Base-by-base conservation (phyloP, 2,797 vertebrate species). In the Enteromius paludinosus region DNA sequence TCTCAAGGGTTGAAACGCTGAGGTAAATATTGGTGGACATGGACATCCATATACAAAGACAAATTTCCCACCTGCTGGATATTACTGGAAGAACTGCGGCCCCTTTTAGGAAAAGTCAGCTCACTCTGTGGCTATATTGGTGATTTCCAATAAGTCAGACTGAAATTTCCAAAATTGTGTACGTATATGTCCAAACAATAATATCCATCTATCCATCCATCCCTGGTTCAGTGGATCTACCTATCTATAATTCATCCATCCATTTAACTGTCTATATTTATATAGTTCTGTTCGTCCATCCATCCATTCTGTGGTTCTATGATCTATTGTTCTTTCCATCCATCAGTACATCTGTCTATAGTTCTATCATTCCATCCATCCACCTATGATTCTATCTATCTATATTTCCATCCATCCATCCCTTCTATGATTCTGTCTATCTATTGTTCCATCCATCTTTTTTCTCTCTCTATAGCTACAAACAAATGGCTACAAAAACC, bases 1-100 rank as follows among this genome's bases (percentile, higher is more conserved):
- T 74, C 70, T 49, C 71, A 66, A 54, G 8, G 73, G 70, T 25
- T 66, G 72, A 30, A 71, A 38, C 35, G 43, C 23, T 25, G 76
- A 74, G 78, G 86, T 85, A 87, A 90, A 89, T 90, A 87, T 90
- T 89, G 86, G 83, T 84, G 72, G 84, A 85, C 80, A 82, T 83
- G 85, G 71, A 86, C 85, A 87, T 87, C 75, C 78, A 80, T 86
- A 89, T 85, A 86, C 86, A 86, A 86, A 73, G 75, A 59, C 17
- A 72, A 59, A 83, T 83, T 83, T 69, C 7, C 64, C 62, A 38
- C 61, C 59, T 68, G 62, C 78, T 45, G 80, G 79, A 80, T 78
- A 85, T 78, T 73, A 30, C 43, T 45, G 35, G 59, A 33, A 1
- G 12, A 64, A 64, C 25, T 10, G 1, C 20, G 4, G 33, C 10